Conservation (phyloP, 2,888 invertebrate species). For the Aproaerema taeniolella region DNA sequence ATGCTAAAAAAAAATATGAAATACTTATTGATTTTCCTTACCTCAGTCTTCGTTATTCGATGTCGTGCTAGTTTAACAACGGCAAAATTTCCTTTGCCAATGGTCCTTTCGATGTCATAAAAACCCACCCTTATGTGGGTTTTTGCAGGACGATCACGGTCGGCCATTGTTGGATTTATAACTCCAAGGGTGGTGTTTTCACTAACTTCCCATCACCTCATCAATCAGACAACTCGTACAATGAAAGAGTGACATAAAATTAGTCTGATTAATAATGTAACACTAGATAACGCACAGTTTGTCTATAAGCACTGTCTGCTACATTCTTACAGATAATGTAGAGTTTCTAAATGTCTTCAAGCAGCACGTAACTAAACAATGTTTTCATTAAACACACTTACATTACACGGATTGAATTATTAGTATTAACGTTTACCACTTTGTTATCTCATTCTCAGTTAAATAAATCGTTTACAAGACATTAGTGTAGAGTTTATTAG, state of each 20-base stretch:
- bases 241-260: conserved; percentile 30
- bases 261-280: conserved; percentile 27
- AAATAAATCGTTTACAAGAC: conserved; percentile 54
- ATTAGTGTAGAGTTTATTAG: conserved; percentile 22
- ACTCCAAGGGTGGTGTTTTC: conserved; percentile 41
- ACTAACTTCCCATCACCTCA: conserved; percentile 39
- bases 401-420: conserved; percentile 8
- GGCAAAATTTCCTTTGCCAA: conserved; percentile 99
- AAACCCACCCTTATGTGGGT: conserved; percentile 94
- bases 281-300: conserved; percentile 24
- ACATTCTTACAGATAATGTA: conserved; percentile 16
- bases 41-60: conserved; percentile 99
- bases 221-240: conserved; percentile 25
- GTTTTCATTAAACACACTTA: conserved; percentile 13
- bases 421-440: conserved; percentile 8
- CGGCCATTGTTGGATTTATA: conserved; percentile 71
- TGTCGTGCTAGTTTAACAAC: conserved; percentile 98
- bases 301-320: conserved; percentile 33
- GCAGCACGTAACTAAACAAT: conserved; percentile 18
- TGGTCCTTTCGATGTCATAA: conserved; percentile 98
- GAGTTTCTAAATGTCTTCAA: no score
- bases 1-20: no score
- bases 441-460: conserved; percentile 28
- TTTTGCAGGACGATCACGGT: conserved; percentile 76
- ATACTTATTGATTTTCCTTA: conserved; percentile 78